Conservation (phyloP, 2,888 invertebrate genomes). For the Autographa gamma region DNA sequence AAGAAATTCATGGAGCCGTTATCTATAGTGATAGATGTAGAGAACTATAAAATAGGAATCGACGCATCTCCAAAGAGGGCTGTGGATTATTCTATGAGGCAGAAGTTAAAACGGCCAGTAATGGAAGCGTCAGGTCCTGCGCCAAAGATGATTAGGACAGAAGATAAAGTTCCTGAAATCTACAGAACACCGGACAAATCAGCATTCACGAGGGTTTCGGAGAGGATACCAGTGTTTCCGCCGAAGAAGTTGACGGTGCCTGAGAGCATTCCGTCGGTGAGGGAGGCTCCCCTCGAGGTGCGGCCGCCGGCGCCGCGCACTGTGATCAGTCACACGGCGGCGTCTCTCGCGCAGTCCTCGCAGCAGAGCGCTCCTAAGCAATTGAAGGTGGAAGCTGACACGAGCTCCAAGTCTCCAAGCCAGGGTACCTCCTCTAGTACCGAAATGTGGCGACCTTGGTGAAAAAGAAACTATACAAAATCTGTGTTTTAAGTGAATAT, state of each 20-base stretch:
- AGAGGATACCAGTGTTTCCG: constrained; percentile 61
- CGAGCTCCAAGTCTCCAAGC: constrained; percentile 75
- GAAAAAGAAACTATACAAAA: constrained; percentile 31
- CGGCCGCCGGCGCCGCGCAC: constrained; percentile 63
- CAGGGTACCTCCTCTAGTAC: constrained; percentile 76
- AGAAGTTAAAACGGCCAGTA: constrained; percentile 79
- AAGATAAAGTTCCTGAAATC: constrained; percentile 66
- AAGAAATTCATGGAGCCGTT: constrained; percentile 84
- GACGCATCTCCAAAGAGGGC: constrained; percentile 85
- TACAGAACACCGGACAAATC: constrained; percentile 69
- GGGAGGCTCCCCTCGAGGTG: constrained; percentile 60
- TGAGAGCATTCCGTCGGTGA: constrained; percentile 74
- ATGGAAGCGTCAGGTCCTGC: constrained; percentile 73
- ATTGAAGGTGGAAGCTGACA: constrained; percentile 68
- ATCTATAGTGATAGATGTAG: constrained; percentile 85
- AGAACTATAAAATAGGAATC: constrained; percentile 85
- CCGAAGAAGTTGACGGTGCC: constrained; percentile 74
- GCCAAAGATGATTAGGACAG: constrained; percentile 73
- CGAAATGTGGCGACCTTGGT: constrained; percentile 87
- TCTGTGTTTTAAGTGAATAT: neutral
- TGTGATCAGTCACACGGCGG: constrained; percentile 85
- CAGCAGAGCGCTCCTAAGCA: constrained; percentile 57
- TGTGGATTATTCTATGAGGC: constrained; percentile 83
- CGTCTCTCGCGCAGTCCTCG: constrained; percentile 77
- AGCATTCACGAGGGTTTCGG: constrained; percentile 71